Base-by-base conservation (phyloP, 2,797 vertebrate species). In the Myotis pilosus region DNA sequence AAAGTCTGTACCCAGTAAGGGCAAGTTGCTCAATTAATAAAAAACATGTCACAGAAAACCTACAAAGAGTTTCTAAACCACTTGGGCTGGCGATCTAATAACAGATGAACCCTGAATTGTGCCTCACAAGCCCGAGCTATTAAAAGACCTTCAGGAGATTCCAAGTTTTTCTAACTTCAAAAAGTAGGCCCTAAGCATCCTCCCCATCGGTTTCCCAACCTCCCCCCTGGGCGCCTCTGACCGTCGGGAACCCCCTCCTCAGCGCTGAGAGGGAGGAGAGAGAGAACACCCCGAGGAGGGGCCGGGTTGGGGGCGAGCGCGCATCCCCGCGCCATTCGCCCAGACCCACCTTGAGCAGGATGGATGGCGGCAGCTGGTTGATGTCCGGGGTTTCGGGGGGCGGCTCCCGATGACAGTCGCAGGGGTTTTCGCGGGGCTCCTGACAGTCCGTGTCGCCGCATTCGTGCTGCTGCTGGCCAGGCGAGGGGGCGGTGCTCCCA, bases 341-440 rank as follows among this genome's bases (percentile, higher is more conserved):
- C 72, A 68, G 36, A 97, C 98, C 97, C 95, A 99, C 99, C 99
- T 99, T 99, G 57, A 99, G 99, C 60, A 99, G 99, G 92, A 99
- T 99, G 96, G 99, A 99, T 74, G 99, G 99, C 89, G 99, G 99
- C 97, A 99, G 98, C 97, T 99, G 99, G 97, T 99, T 99, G 97
- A 99, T 99, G 97, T 99, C 98, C 33, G 99, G 98, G 4, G 98
- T 95, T 60, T 99, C 98, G 44, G 98, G 97, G 62, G 97, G 96
- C 62, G 97, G 96, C 80, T 99, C 99, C 41, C 95, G 97, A 95
- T 96, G 97, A 98, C 84, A 97, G 94, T 97, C 98, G n/a, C 97
- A 96, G 0, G 97, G 98, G 87, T 96, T 97, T 76, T 99, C 98
- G 9, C 64, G 98, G 95, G 94, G 98, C 95, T 97, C 98, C 87